Base-by-base conservation (phyloP, 2,888 invertebrate genomes). In the Eledone cirrhosa region DNA sequence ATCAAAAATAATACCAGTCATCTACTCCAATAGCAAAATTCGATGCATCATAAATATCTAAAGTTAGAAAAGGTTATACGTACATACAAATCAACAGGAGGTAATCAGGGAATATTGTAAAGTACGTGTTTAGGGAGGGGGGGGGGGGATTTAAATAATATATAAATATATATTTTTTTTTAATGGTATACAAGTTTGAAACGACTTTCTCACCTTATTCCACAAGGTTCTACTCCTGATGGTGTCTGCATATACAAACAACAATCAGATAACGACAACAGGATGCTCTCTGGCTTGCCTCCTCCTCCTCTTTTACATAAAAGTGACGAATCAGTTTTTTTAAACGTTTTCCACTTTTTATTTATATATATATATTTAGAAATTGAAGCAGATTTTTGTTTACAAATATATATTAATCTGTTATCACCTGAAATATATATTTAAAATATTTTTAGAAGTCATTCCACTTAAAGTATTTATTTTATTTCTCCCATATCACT, bases 121-220 rank as follows among this genome's bases (percentile, higher is more conserved):
- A 53, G n/a, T 53, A 2, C 19, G 2, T 53, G 19, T 53, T 53
- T 3, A 22, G 2, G 63, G 63, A 22, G 22, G 11, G 13, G 63
- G 19, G 63, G 63, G 63, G 13, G 63, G 19, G 63, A 22, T 16
- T 2, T n/a, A 24, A 22, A 24, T 53, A 53, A 53, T 63, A 63
- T 27, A 63, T 19, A 22, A 24, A 19, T 63, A 63, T 27, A 19
- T 63, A 22, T 14, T 63, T 63, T 63, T 63, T 63, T 63, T n/a
- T 63, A 63, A 22, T 63, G n/a, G 41, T 41, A 72, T n/a, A 72
- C 72, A 72, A 72, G 72, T 33, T 31, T 72, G 33, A 41, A 29
- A 22, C 31, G 41, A 29, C 31, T 72, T n/a, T 72, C 72, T 72
- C 72, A 72, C 72, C 72, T 72, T 72, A 72, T 72, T 72, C 72